Evolutionary conservation across 2,113 vertebrate species (phyloP).

Genomic region (Serilophus lunatus): DNA sequence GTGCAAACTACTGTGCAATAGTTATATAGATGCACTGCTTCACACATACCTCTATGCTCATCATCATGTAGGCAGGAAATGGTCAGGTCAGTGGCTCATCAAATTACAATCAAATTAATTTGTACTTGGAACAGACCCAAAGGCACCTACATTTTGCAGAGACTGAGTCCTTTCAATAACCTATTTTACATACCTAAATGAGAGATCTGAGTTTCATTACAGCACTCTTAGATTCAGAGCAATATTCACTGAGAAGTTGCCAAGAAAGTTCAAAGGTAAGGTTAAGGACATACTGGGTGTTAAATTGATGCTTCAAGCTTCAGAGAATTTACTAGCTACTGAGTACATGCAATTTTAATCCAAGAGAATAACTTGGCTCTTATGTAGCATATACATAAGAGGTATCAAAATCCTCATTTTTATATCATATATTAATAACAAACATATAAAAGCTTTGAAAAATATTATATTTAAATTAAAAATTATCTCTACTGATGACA

Average conservation of each 20-base stretch:
- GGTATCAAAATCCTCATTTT: neutral
- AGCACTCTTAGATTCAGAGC: neutral
- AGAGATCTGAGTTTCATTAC: neutral
- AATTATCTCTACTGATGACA: neutral
- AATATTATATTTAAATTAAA: neutral
- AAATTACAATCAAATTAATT: neutral
- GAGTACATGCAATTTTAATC: neutral
- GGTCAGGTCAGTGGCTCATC: neutral
- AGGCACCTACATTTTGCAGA: neutral
- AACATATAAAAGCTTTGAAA: neutral
- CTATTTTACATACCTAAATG: neutral
- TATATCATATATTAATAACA: neutral
- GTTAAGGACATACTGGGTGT: neutral
- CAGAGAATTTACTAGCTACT: neutral
- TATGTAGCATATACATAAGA: neutral
- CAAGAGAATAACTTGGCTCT: neutral
- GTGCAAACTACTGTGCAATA: neutral
- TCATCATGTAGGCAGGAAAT: neutral
- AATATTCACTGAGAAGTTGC: neutral
- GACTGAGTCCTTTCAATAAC: neutral
- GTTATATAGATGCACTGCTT: neutral
- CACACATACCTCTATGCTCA: neutral
- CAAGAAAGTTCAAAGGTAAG: neutral
- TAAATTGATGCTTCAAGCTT: neutral
- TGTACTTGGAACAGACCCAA: neutral